Base-by-base conservation (phyloP, 2,797 vertebrate species). In the Sternarchorhynchus goeldii region DNA sequence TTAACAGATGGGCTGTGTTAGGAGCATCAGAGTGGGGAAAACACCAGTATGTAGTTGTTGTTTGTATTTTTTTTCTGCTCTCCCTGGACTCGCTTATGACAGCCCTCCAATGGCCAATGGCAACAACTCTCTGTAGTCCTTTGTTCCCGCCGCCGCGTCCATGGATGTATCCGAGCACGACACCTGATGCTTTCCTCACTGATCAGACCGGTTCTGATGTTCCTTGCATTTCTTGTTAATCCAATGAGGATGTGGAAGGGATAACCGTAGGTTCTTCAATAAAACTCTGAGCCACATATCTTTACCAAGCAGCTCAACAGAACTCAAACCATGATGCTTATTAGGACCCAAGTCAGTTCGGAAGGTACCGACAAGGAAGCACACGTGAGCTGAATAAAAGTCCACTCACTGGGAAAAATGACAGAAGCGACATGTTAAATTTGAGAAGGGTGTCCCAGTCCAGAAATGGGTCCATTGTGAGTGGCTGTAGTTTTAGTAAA, bases 401-500 rank as follows among this genome's bases (percentile, higher is more conserved):
- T 21, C 63, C 16, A 6, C 36, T 39, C 63, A 55, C 20, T 50
- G 34, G n/a, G 17, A 50, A 53, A 64, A 63, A 64, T n/a, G 45
- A 64, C 12, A 64, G 6, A 6, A 50, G 17, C 58, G 62, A 50
- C 7, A 29, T 20, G 32, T 25, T 12, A 50, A 34, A 55, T 58
- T 20, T 34, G n/a, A 20, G 41, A 14, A 3, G 10, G 21, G 5
- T 6, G 21, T 7, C 36, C 10, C 20, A 57, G 45, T 71, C 57
- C 55, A 6, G 60, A 65, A 65, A 3, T 34, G 53, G 53, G n/a
- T 18, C 53, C 34, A 31, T 6, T 21, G 34, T 58, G 53, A 65
- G 16, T 10, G 6, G 32, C 1, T 65, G 53, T 59, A 58, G 58
- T 78, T 78, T 57, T 34, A 45, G 2, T 16, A 58, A 50, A 65